A percentile compares a stretch with the other conserved stretches of the same genome.
Evolutionary conservation across 2,888 invertebrate genomes (phyloP).

Genomic region (Tenthredo amoena): DNA sequence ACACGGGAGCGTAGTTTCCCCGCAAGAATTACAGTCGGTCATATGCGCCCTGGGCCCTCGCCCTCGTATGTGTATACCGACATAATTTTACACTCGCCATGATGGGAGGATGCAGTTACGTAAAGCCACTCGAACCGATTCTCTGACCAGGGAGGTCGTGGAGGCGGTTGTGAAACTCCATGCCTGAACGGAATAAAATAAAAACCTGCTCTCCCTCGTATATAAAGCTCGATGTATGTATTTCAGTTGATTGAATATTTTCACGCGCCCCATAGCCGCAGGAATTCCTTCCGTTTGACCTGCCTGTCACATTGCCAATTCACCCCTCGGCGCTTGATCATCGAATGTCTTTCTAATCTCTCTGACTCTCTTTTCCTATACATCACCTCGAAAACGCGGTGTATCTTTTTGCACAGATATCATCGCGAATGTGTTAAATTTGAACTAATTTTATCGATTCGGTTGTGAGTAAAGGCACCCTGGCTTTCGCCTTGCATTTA

Average conservation of each 20-base stretch:
- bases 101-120: slow-evolving; percentile 35
- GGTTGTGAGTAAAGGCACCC: neutral
- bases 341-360: neutral
- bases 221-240: neutral
- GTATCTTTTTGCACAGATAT: neutral
- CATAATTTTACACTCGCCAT: slow-evolving; percentile 28
- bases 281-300: slow-evolving; percentile 43
- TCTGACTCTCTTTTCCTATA: neutral
- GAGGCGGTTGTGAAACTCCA: slow-evolving; percentile 19
- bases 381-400: neutral
- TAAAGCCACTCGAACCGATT: slow-evolving; percentile 38
- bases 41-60: slow-evolving; percentile 11
- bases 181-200: slow-evolving; percentile 24
- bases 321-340: slow-evolving; percentile 23
- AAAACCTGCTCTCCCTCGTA: neutral
- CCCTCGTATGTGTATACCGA: neutral
- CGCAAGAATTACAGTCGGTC: neutral
- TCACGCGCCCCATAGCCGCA: slow-evolving; percentile 2
- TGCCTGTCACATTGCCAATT: slow-evolving; percentile 36
- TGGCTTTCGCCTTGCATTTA: slow-evolving; percentile 47
- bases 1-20: neutral
- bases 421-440: neutral
- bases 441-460: neutral
- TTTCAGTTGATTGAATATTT: slow-evolving; percentile 35
- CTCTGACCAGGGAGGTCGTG: neutral